These are phyloP conservation scores for Alexandromys fortis DNA, from an alignment of 2,113 vertebrate genomes.

Conservation along the genomic window DNA sequence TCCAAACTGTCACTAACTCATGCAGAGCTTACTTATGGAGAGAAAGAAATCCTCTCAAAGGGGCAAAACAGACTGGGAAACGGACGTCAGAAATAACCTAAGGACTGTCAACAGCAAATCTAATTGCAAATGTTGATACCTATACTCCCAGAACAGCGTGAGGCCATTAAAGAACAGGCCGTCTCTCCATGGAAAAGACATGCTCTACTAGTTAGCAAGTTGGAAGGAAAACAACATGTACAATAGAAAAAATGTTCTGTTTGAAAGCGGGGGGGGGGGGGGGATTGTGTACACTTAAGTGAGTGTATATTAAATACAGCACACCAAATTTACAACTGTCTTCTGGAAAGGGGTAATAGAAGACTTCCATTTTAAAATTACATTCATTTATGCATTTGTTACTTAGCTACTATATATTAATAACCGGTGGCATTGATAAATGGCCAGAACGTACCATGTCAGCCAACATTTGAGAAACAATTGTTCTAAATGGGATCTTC, in stretches of 20 bases:
- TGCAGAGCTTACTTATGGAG: background rate
- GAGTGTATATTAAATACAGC: background rate
- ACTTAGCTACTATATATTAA: background rate
- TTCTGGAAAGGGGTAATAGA: background rate
- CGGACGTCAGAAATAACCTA: background rate
- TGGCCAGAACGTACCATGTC: background rate
- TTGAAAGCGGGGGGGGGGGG: background rate
- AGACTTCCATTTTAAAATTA: conserved; percentile 25
- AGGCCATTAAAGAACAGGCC: background rate
- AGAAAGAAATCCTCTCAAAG: background rate
- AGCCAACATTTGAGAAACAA: background rate
- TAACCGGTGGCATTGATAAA: background rate
- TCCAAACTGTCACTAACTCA: background rate
- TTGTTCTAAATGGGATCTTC: background rate
- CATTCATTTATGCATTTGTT: background rate
- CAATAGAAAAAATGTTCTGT: background rate
- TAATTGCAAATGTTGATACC: background rate
- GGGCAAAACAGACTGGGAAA: background rate
- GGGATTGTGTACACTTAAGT: background rate
- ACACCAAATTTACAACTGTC: conserved; percentile 11
- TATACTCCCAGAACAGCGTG: background rate
- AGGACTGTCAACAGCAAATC: background rate
- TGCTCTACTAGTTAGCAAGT: background rate
- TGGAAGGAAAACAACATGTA: background rate
- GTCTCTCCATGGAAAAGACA: background rate